phyloP scores from a whole-genome alignment of 2,888 invertebrate species.

The Thysanoteuthis rhombus region DNA sequence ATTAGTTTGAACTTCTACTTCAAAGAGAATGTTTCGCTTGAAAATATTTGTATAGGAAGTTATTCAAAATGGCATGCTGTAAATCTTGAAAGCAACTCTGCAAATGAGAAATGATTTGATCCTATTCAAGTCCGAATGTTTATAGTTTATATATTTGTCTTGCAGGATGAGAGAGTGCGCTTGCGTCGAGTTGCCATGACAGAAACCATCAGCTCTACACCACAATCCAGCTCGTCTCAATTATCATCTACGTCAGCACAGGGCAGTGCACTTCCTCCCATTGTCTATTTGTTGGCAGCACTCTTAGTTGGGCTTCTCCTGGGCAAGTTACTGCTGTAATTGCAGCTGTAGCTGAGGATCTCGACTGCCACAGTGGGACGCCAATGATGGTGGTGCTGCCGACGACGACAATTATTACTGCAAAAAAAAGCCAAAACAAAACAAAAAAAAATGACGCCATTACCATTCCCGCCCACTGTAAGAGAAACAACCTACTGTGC shows the following conservation, averaged over 20 bases:
- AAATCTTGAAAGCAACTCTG: too few relatives aligned
- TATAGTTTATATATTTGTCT: background rate
- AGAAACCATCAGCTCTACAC: conserved; percentile 60
- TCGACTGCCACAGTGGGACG: background rate
- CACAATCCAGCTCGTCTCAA: conserved; percentile 68
- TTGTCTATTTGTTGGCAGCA: conserved; percentile 52
- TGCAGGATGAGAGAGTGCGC: conserved; percentile 62
- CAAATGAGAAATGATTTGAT: too few relatives aligned
- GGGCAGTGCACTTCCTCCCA: conserved; percentile 44
- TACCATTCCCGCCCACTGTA: conserved; percentile 29
- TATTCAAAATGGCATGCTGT: too few relatives aligned
- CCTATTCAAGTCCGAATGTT: background rate
- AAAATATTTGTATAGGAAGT: too few relatives aligned
- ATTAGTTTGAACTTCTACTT: too few relatives aligned
- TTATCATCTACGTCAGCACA: conserved; percentile 73
- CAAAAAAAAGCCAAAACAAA: background rate
- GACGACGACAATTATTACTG: conserved; percentile 19
- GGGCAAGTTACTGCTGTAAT: conserved; percentile 57
- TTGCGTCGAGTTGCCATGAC: conserved; percentile 63
- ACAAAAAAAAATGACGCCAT: conserved; percentile 22
- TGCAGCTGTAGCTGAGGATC: conserved; percentile 19
- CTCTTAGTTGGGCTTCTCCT: conserved; percentile 54
- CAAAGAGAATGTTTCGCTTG: too few relatives aligned
- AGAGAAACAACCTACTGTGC: conserved; percentile 28
- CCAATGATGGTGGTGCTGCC: conserved; percentile 19